phyloP scores from a whole-genome alignment of 2,113 vertebrate species.

The Gobio gobio region DNA sequence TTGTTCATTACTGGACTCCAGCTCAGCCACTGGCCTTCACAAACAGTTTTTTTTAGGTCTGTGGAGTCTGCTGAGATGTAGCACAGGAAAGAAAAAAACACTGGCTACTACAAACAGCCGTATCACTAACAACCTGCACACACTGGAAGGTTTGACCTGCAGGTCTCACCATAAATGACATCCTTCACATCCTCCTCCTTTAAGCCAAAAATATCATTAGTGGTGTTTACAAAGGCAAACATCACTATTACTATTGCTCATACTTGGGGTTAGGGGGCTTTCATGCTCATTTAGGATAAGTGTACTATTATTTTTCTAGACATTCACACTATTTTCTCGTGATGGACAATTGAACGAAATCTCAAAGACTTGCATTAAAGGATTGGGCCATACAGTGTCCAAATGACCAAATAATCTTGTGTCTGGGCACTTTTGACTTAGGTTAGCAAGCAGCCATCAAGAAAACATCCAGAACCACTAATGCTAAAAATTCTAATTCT shows the following conservation, averaged over 20 bases:
- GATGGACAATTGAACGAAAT: not conserved
- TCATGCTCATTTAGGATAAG: not conserved
- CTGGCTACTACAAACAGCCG: not conserved
- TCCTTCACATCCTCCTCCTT: conserved; percentile 4
- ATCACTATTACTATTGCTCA: not conserved
- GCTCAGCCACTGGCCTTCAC: not conserved
- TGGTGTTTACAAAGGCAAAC: not conserved
- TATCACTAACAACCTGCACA: conserved; percentile 12
- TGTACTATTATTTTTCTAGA: not conserved
- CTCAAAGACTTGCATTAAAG: not conserved
- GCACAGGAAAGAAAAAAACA: not conserved
- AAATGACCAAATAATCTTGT: not conserved
- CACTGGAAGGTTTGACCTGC: not conserved
- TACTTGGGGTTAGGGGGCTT: not conserved
- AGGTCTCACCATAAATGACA: not conserved
- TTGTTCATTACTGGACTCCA: conserved; percentile 33
- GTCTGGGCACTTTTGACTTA: too few relatives aligned
- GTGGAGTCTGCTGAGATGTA: conserved; percentile 4
- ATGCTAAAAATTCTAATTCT: too few relatives aligned
- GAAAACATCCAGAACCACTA: too few relatives aligned
- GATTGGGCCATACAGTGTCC: not conserved
- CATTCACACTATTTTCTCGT: not conserved
- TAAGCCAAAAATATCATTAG: conserved; percentile 3
- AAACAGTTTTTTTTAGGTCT: not conserved
- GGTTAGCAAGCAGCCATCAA: too few relatives aligned